Evolutionary conservation across 2,797 vertebrate species (phyloP).

Genomic region (Enteromius radiatus): DNA sequence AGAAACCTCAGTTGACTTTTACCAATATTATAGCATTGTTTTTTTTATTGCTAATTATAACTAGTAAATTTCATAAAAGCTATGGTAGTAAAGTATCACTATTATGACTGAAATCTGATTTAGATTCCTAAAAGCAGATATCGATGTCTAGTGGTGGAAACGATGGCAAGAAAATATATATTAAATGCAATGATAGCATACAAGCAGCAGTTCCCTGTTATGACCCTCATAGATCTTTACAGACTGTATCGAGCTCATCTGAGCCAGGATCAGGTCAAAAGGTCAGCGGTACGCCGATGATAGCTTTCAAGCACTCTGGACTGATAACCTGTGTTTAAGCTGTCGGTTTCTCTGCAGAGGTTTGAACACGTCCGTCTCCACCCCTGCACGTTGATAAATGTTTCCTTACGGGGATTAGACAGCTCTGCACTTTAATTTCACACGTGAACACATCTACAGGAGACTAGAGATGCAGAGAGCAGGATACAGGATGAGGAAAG

Average conservation of each 20-base stretch:
- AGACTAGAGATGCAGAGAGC: slow-evolving; percentile 41
- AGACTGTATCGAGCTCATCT: not conserved
- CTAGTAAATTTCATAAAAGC: not conserved
- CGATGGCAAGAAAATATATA: not conserved
- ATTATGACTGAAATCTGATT: not conserved
- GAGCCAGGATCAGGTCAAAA: slow-evolving; percentile 23
- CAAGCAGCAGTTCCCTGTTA: not conserved
- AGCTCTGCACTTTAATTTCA: slow-evolving; percentile 82
- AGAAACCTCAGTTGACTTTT: not conserved
- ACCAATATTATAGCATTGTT: not conserved
- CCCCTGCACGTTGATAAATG: slow-evolving; percentile 55
- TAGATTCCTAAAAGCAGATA: not conserved
- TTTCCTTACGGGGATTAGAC: slow-evolving; percentile 71
- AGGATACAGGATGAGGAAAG: slow-evolving; percentile 34
- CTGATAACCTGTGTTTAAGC: slow-evolving; percentile 36
- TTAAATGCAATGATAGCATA: not conserved
- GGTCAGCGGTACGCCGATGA: slow-evolving; percentile 43
- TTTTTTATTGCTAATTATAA: not conserved
- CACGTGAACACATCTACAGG: slow-evolving; percentile 73
- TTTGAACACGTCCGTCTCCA: slow-evolving; percentile 27
- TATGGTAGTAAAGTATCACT: not conserved
- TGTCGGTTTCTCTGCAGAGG: slow-evolving; percentile 28
- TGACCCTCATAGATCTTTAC: not conserved
- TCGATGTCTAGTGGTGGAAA: not conserved
- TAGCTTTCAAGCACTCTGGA: slow-evolving; percentile 43